Percentiles rank a stretch among this genome's conserved stretches.
These are phyloP conservation scores for Dicrurus megarhynchus DNA, from an alignment of 2,113 vertebrate genomes.

Conservation along the genomic window DNA sequence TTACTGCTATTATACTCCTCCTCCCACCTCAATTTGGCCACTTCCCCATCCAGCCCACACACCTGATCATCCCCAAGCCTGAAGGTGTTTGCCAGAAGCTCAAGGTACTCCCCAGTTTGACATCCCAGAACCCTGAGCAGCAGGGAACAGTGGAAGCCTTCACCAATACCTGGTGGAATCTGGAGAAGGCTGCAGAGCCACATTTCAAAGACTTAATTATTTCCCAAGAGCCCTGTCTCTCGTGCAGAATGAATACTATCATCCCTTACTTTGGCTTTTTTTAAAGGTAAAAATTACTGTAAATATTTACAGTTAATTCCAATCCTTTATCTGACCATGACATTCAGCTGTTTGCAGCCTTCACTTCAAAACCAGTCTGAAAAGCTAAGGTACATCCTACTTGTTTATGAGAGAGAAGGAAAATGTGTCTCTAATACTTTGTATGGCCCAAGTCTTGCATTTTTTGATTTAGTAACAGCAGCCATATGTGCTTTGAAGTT, in stretches of 20 bases:
- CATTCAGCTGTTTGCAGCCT: background rate
- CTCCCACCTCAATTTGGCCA: background rate
- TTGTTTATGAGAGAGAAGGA: constrained; percentile 9
- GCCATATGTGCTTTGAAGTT: constrained; percentile 85
- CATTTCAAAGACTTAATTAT: background rate
- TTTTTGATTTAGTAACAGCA: constrained; percentile 77
- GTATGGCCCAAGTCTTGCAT: constrained; percentile 67
- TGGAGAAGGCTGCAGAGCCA: background rate
- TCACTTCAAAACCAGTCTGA: constrained; percentile 1
- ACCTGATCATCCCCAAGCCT: background rate
- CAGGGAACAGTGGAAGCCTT: background rate
- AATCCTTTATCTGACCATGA: background rate
- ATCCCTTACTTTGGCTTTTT: background rate
- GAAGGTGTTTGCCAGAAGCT: background rate
- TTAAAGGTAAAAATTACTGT: background rate
- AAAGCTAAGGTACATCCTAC: constrained; percentile 40
- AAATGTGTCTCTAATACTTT: constrained; percentile 65
- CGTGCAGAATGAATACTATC: background rate
- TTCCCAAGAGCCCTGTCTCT: background rate
- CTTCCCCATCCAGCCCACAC: background rate
- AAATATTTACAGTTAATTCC: background rate
- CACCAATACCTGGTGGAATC: background rate
- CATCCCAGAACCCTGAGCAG: background rate
- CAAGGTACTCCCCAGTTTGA: rapidly evolving
- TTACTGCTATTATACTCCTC: background rate